Conservation (phyloP, 2,888 invertebrate species). For the Zaprionus lineosus region DNA sequence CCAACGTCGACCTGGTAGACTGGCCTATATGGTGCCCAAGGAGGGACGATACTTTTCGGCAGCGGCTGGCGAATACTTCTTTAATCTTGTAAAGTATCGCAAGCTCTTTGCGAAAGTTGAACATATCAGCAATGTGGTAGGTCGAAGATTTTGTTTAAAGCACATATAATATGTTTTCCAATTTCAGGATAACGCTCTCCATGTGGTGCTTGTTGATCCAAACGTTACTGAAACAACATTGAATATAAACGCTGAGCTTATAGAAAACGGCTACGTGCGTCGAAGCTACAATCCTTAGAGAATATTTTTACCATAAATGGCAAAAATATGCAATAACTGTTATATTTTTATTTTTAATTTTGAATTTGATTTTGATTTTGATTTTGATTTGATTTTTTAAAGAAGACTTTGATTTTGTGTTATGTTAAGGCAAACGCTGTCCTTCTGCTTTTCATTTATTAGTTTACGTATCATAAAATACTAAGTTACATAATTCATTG, state of each 20-base stretch:
- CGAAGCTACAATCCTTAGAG: constrained; percentile 34
- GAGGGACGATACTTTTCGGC: constrained; percentile 63
- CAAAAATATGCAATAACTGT: too few relatives aligned
- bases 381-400: not conserved
- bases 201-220: constrained; percentile 75
- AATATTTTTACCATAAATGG: not conserved
- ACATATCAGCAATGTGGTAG: constrained; percentile 63
- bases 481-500: constrained; percentile 75
- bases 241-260: constrained; percentile 41
- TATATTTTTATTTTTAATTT: not conserved
- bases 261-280: constrained; percentile 45
- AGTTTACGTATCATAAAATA: constrained; percentile 83
- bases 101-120: constrained; percentile 71
- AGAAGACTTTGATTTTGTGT: constrained; percentile 52
- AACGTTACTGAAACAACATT: not conserved
- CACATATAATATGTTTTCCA: not conserved
- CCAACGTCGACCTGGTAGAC: constrained; percentile 69
- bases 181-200: constrained; percentile 59
- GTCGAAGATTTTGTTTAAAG: not conserved
- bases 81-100: constrained; percentile 57
- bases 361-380: not conserved
- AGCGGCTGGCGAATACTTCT: constrained; percentile 66
- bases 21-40: constrained; percentile 70
- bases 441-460: constrained; percentile 82
- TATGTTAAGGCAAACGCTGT: constrained; percentile 82